phyloP scores from a whole-genome alignment of 2,797 vertebrate species.

The Momotus momota region DNA sequence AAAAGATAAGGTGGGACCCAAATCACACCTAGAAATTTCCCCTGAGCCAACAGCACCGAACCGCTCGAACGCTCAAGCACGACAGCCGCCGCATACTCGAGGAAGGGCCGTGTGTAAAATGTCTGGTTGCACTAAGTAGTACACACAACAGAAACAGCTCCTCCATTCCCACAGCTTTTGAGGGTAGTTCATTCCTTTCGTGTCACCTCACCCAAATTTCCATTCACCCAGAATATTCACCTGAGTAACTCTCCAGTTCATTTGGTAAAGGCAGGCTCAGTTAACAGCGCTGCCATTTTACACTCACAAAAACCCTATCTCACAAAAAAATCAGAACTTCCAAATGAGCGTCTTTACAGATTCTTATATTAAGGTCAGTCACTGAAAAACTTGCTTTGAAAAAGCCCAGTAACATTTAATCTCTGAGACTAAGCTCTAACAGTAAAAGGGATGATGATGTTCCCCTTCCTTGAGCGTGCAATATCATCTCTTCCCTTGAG shows the following conservation, averaged over 20 bases:
- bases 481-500: background rate
- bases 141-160: background rate
- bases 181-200: background rate
- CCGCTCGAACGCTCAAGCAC: background rate
- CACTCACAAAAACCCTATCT: background rate
- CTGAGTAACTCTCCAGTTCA: background rate
- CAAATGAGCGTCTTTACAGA: background rate
- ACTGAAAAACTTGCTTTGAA: background rate
- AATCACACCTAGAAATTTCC: background rate
- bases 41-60: background rate
- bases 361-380: background rate
- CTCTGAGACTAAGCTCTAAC: background rate
- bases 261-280: background rate
- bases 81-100: accelerated
- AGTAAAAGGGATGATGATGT: background rate
- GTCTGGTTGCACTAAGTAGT: background rate
- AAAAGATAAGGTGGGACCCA: background rate
- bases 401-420: background rate
- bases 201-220: background rate
- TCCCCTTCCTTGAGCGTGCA: background rate
- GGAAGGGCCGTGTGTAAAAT: background rate
- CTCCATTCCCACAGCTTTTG: background rate
- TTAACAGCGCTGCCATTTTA: background rate
- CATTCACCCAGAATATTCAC: conserved; percentile 40
- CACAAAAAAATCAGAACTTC: background rate